These are phyloP conservation scores for Sphenodon punctatus DNA, from an alignment of 2,797 vertebrate genomes.

Conservation along the genomic window DNA sequence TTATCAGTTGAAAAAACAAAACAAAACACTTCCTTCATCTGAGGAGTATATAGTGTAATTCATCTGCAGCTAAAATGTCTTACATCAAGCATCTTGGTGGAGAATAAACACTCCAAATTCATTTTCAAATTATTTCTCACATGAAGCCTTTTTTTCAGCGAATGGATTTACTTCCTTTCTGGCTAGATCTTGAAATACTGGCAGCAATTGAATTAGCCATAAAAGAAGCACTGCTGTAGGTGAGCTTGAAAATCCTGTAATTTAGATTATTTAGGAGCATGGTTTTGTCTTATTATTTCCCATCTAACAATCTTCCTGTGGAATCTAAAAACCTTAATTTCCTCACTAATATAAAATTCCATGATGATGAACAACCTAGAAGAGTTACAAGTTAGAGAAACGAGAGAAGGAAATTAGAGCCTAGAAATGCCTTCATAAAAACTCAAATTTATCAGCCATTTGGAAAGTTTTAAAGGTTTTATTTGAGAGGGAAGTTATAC, in stretches of 20 bases:
- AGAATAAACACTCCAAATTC: conserved; percentile 11
- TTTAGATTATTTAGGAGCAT: conserved; percentile 12
- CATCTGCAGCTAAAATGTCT: not conserved
- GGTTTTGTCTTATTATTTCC: not conserved
- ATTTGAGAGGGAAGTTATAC: conserved; percentile 8
- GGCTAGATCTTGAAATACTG: not conserved
- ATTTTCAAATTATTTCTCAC: conserved; percentile 15
- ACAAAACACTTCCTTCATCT: not conserved
- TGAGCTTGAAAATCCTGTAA: conserved; percentile 1
- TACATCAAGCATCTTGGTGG: not conserved
- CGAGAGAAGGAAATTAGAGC: not conserved
- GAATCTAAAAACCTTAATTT: conserved; percentile 32
- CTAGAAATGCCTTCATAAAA: conserved; percentile 5
- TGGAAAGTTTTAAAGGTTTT: conserved; percentile 9
- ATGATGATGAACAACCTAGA: not conserved
- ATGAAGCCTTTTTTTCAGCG: not conserved
- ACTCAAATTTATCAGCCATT: not conserved
- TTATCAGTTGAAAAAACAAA: not conserved
- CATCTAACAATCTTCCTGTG: not conserved
- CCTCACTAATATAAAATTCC: not conserved
- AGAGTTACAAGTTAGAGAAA: conserved; percentile 5
- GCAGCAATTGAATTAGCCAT: not conserved
- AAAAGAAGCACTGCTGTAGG: not conserved
- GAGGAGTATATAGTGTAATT: not conserved
- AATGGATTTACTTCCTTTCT: not conserved